Evolutionary conservation across 2,797 vertebrate genomes (phyloP).

Genomic region (Echeneis naucrates): DNA sequence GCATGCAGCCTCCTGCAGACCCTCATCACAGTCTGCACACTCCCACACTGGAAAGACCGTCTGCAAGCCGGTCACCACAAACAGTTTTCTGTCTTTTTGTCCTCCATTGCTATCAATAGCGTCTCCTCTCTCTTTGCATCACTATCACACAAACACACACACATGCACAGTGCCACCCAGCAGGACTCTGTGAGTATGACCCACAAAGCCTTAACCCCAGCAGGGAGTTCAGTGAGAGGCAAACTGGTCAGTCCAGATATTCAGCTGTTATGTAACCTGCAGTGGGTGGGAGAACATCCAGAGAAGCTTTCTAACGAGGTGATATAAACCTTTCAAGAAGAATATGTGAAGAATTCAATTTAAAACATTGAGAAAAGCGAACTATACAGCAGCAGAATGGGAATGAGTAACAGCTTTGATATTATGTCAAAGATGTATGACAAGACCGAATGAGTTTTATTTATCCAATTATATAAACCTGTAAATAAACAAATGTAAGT

Average conservation of each 20-base stretch:
- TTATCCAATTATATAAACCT: background rate
- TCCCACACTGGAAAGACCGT: conserved; percentile 39
- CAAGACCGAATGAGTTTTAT: too few relatives aligned
- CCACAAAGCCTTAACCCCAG: conserved; percentile 41
- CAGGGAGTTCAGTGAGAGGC: conserved; percentile 17
- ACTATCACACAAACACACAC: conserved; percentile 20
- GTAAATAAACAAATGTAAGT: background rate
- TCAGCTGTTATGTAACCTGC: conserved; percentile 48
- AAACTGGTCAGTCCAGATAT: conserved; percentile 50
- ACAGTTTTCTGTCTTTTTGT: conserved; percentile 42
- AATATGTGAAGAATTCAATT: too few relatives aligned
- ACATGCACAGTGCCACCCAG: conserved; percentile 26
- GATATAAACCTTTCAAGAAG: background rate
- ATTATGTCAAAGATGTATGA: too few relatives aligned
- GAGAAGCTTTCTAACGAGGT: conserved; percentile 24
- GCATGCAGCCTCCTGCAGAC: conserved; percentile 18
- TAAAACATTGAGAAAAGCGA: too few relatives aligned
- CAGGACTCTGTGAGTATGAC: conserved; percentile 57
- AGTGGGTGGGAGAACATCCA: conserved; percentile 48
- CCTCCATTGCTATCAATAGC: conserved; percentile 47
- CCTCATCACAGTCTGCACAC: conserved; percentile 31
- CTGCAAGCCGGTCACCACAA: conserved; percentile 30
- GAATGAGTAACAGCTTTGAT: too few relatives aligned
- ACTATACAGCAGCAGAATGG: too few relatives aligned
- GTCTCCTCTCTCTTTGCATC: conserved; percentile 20